A percentile compares a stretch with the other conserved stretches of the same genome.
Evolutionary conservation across 2,113 vertebrate species (phyloP).

Genomic region (Manacus vitellinus): DNA sequence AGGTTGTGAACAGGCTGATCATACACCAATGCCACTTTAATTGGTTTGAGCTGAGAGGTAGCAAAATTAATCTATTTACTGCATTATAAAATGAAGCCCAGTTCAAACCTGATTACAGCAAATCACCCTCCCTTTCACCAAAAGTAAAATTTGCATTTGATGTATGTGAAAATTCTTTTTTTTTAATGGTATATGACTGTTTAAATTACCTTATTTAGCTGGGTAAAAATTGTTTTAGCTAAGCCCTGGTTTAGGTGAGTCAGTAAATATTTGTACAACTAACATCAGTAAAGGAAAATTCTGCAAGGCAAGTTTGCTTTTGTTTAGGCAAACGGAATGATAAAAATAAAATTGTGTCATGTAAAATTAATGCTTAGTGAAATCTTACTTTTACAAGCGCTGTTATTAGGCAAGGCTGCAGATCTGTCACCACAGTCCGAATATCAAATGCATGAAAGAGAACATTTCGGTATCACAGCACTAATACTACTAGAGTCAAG

Average conservation of each 20-base stretch:
- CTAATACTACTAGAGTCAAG: background rate
- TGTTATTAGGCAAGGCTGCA: background rate
- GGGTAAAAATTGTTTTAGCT: background rate
- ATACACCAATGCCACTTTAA: background rate
- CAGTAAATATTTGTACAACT: constrained; percentile 53
- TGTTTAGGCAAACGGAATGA: constrained; percentile 55
- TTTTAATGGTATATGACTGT: background rate
- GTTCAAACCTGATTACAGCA: background rate
- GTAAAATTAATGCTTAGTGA: background rate
- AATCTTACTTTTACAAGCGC: background rate
- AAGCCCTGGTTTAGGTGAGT: constrained; percentile 5
- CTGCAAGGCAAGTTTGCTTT: constrained; percentile 53
- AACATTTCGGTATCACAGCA: background rate
- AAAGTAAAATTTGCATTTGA: background rate
- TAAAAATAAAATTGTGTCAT: constrained; percentile 45
- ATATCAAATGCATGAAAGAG: background rate
- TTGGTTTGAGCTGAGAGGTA: background rate
- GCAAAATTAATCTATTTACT: background rate
- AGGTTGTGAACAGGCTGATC: background rate
- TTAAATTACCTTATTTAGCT: constrained; percentile 2
- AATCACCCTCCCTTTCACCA: background rate
- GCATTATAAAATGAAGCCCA: background rate
- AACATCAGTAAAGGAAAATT: constrained; percentile 42
- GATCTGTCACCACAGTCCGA: background rate
- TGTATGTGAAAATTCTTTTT: background rate